Evolutionary conservation across 2,797 vertebrate species (phyloP), one percentile per base, ranked within the genome.

Genomic region (Poliocrania exsul): DNA sequence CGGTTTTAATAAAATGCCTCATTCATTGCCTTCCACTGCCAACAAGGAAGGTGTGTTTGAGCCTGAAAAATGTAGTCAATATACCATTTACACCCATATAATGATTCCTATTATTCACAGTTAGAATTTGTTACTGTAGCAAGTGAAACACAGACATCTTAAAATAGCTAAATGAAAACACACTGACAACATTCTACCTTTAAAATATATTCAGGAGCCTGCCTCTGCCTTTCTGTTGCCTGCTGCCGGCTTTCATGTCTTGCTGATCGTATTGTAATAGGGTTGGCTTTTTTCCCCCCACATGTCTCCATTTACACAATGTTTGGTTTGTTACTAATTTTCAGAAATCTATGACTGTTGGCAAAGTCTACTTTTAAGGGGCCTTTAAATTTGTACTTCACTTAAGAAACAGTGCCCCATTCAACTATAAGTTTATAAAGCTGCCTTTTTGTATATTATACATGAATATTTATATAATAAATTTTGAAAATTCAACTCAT

Each of bases 1-100:
- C 84, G 86, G 96, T 95, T 98, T 97, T 97, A 97, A 97, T 97
- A 97, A 98, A 98, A 98, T 96, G 95, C 92, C 92, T 98, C 97
- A 97, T 97, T 98, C 97, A 97, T 96, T 95, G 96, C 91, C 95
- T 93, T 97, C 93, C 93, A 88, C 94, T 96, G 96, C 96, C 97
- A 98, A 97, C 97, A 97, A 97, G 96, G 96, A 98, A 98, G 97
- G 97, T 98, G 95, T 98, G 95, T 97, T 97, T 89, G 47, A 95
- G 83, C 67, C 92, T 97, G 87, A 97, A 96, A 95, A 97, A 96
- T 67, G 79, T 79, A 97, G 94, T 96, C 96, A 97, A 95, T 97
- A 97, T 92, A 96, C 95, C 96, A 96, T 97, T 97, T 97, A 97
- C 85, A 96, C 93, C 81, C 85, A 96, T 96, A 98, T 97, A 98